These are phyloP conservation scores for Horisme vitalbata DNA, from an alignment of 2,888 invertebrate genomes.

Conservation along the genomic window DNA sequence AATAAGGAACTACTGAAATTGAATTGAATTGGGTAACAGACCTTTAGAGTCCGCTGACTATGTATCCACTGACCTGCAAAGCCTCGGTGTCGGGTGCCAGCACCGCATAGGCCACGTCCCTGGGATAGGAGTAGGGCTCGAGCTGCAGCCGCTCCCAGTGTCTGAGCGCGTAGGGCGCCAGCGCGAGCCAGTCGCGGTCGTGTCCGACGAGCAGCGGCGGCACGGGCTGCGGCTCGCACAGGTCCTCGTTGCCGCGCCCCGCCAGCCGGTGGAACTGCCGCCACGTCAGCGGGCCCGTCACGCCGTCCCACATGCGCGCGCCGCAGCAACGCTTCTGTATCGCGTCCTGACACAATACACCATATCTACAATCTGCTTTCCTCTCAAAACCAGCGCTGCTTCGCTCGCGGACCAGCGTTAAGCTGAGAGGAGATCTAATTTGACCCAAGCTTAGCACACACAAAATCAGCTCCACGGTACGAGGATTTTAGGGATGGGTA, in stretches of 20 bases:
- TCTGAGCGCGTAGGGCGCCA: constrained; percentile 96
- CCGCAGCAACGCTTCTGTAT: constrained; percentile 87
- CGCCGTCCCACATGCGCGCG: constrained; percentile 95
- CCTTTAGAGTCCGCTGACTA: not conserved
- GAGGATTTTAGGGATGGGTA: no score
- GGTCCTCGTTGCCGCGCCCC: constrained; percentile 96
- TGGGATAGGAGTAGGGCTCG: constrained; percentile 97
- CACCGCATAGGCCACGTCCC: constrained; percentile 97
- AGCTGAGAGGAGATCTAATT: no score
- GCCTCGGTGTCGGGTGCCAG: constrained; percentile 96
- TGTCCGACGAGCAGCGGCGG: constrained; percentile 96
- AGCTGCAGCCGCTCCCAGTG: constrained; percentile 99
- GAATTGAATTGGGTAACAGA: no score
- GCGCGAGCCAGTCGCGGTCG: constrained; percentile 96
- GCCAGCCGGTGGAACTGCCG: constrained; percentile 98
- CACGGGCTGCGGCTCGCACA: constrained; percentile 98
- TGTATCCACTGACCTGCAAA: constrained; percentile 69
- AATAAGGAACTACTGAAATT: no score
- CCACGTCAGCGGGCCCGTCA: constrained; percentile 99
- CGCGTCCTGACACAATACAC: no score
- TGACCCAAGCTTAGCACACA: no score
- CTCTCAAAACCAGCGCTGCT: no score
- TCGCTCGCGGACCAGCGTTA: no score
- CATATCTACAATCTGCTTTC: no score
- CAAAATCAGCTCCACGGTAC: no score